A percentile compares a stretch with the other conserved stretches of the same genome.
Evolutionary conservation across 2,797 vertebrate species (phyloP).

Genomic region (Lutjanus campechanus): DNA sequence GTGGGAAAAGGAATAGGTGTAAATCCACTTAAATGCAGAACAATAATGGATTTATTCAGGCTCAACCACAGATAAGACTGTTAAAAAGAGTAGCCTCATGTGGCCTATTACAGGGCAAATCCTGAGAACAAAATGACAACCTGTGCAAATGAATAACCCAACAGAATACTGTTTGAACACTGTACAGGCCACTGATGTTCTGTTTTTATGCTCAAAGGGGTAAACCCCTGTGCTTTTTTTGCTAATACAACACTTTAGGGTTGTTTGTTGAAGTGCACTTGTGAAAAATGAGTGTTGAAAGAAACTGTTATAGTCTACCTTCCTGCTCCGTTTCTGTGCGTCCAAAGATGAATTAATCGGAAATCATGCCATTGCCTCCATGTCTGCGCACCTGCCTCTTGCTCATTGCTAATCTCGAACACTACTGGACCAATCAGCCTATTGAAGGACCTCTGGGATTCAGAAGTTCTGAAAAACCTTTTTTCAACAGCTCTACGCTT

Average conservation of each 20-base stretch:
- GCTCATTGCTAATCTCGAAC: too few relatives aligned
- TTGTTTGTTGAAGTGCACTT: constrained; percentile 8
- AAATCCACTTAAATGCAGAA: constrained; percentile 22
- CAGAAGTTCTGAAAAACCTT: too few relatives aligned
- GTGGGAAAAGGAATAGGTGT: constrained; percentile 8
- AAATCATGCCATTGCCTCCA: too few relatives aligned
- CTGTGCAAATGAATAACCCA: constrained; percentile 21
- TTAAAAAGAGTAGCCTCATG: constrained; percentile 28
- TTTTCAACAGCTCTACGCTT: too few relatives aligned
- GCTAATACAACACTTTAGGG: background rate
- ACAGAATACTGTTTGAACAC: background rate
- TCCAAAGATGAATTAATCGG: background rate
- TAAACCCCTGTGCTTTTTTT: background rate
- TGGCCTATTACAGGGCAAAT: constrained; percentile 26
- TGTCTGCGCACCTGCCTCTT: too few relatives aligned
- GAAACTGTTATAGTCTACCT: background rate
- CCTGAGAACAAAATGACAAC: constrained; percentile 33
- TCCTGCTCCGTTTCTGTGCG: constrained; percentile 1
- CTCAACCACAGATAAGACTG: constrained; percentile 26
- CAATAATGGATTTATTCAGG: constrained; percentile 36
- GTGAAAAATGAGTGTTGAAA: background rate
- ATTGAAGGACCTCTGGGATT: too few relatives aligned
- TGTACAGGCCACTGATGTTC: constrained; percentile 9
- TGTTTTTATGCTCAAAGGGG: background rate
- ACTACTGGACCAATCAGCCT: too few relatives aligned